Base-by-base conservation (phyloP, 2,888 invertebrate genomes). In the Caenorhabditis angaria region DNA sequence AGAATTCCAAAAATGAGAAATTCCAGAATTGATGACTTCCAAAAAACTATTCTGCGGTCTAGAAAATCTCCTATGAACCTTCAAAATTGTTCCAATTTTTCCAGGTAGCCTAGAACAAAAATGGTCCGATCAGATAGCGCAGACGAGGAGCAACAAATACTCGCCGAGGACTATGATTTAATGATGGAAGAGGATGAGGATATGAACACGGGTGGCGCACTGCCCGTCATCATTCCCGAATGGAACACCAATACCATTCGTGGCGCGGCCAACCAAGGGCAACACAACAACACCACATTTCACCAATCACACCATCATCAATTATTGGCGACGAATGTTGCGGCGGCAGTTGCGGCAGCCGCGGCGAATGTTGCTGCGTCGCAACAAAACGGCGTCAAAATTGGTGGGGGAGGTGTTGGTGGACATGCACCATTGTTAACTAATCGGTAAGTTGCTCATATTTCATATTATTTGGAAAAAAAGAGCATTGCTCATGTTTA, bases 81-180 rank as follows among this genome's bases (percentile, higher is more conserved):
- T 32, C 32, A 8, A 8, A 10, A 32, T 32, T 32, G 5, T 8
- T 32, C 14, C 5, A 32, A 32, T 41, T 53, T 20, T 73, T 68
- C n/a, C 63, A 73, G 69, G 63, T 73, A 73, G 73, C 65, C 64
- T 61, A 65, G 56, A 63, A 67, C 61, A 77, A 60, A 68, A 61
- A 81, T 81, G 81, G 81, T 80, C 65, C 70, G 80, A 70, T 81
- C 81, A 51, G 81, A 81, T 61, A 80, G 77, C 63, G 76, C 82
- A 65, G 82, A 82, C 62, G 80, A 82, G 61, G 80, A 80, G n/a
- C n/a, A n/a, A 57, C 73, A 73, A 60, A 73, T 73, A 60, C 65
- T 73, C 51, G 65, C 47, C 48, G 73, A 73, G 22, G 73, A 73
- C 50, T 71, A 63, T 64, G 71, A 71, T 67, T 63, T 71, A n/a